Percentiles rank a stretch among this genome's conserved stretches.
Conservation (phyloP, 2,888 invertebrate species). For the Ochropleura plecta region DNA sequence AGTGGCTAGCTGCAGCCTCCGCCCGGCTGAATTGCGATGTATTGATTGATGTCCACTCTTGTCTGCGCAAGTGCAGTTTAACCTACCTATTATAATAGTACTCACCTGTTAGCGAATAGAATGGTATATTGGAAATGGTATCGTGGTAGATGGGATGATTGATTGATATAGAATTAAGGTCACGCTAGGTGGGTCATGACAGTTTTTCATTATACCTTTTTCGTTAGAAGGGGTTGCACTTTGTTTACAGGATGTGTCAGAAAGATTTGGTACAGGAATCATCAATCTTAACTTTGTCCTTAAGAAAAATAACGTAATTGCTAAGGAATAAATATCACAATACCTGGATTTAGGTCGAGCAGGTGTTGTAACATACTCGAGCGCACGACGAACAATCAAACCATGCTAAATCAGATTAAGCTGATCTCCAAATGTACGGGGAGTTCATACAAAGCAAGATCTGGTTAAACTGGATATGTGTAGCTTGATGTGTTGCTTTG, state of each 20-base stretch:
- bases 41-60: slow-evolving; percentile 46
- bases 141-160: slow-evolving; percentile 11
- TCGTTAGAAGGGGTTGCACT: neutral
- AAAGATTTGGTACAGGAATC: neutral
- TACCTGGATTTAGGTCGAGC: neutral
- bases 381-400: too few species aligned
- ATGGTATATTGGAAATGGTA: neutral
- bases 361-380: neutral
- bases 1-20: slow-evolving; percentile 32
- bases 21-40: slow-evolving; percentile 12
- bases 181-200: neutral
- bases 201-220: neutral
- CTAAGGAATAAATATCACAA: too few species aligned
- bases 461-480: too few species aligned
- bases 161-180: neutral
- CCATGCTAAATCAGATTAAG: too few species aligned
- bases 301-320: neutral
- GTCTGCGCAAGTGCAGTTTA: slow-evolving; percentile 50
- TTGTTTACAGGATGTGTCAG: neutral
- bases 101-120: slow-evolving; percentile 7
- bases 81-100: neutral
- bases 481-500: too few species aligned
- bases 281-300: neutral
- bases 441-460: too few species aligned
- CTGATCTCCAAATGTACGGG: too few species aligned